These are phyloP conservation scores for Lasioglossum morio DNA, from an alignment of 2,888 invertebrate species.

Conservation along the genomic window DNA sequence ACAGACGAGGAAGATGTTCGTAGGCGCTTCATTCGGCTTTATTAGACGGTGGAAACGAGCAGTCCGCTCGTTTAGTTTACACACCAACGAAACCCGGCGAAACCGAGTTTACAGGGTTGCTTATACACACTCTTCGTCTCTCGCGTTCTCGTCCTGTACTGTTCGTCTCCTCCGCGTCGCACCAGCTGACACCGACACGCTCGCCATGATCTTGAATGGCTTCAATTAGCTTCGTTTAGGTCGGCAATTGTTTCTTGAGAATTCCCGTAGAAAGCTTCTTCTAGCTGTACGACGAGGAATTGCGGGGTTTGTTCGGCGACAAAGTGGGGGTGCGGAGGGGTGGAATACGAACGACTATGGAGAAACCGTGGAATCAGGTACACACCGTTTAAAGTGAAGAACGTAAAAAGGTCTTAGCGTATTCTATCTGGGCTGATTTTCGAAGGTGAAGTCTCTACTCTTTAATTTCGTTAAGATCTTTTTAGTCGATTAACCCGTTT, in stretches of 20 bases:
- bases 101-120: slow-evolving; percentile 61
- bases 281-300: slow-evolving; percentile 41
- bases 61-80: slow-evolving; percentile 66
- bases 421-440: too few species aligned
- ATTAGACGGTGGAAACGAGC: slow-evolving; percentile 60
- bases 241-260: slow-evolving; percentile 82
- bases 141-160: not conserved
- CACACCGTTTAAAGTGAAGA: too few species aligned
- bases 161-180: slow-evolving; percentile 62
- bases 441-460: too few species aligned
- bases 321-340: not conserved
- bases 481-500: too few species aligned
- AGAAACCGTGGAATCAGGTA: not conserved
- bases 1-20: slow-evolving; percentile 56
- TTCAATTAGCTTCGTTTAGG: slow-evolving; percentile 83
- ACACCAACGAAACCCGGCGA: slow-evolving; percentile 65
- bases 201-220: slow-evolving; percentile 82
- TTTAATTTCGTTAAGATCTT: too few species aligned
- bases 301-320: slow-evolving; percentile 15
- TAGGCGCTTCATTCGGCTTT: slow-evolving; percentile 64
- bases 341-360: too few species aligned
- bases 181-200: slow-evolving; percentile 67
- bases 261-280: slow-evolving; percentile 74
- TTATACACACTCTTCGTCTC: slow-evolving; percentile 11
- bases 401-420: not conserved